Conservation (phyloP, 1,140 invertebrate species). For the Pseudobourletiella spinata region DNA sequence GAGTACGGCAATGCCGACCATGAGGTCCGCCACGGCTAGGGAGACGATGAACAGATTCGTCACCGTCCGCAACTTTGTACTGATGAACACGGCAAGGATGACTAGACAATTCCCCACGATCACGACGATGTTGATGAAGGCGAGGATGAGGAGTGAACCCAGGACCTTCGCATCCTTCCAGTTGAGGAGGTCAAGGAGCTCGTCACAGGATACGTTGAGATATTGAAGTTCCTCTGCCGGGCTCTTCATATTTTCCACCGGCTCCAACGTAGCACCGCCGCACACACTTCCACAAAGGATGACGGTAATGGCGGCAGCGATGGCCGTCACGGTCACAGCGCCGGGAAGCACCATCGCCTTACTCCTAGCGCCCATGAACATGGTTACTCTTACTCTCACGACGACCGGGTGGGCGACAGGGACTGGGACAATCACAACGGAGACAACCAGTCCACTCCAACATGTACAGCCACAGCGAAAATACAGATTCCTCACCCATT, state of each 20-base stretch:
- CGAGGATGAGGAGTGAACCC: constrained; percentile 62
- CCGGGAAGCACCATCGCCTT: too few relatives aligned
- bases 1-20: constrained; percentile 77
- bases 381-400: too few relatives aligned
- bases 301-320: too few relatives aligned
- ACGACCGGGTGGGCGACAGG: too few relatives aligned
- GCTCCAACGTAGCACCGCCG: background rate
- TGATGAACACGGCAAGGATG: constrained; percentile 80
- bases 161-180: constrained; percentile 41
- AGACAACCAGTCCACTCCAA: too few relatives aligned
- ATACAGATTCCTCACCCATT: too few relatives aligned
- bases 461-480: too few relatives aligned
- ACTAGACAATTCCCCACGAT: constrained; percentile 83
- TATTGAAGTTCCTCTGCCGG: constrained; percentile 14
- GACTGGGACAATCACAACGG: too few relatives aligned
- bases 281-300: background rate
- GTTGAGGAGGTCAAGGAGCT: constrained; percentile 25
- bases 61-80: constrained; percentile 75
- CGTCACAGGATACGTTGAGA: constrained; percentile 31
- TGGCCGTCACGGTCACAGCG: too few relatives aligned
- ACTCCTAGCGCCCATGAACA: too few relatives aligned
- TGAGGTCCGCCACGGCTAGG: constrained; percentile 79
- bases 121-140: constrained; percentile 73
- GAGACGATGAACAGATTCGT: constrained; percentile 94
- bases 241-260: background rate